phyloP scores from a whole-genome alignment of 2,888 invertebrate genomes.

The Acanthopleura granulata region DNA sequence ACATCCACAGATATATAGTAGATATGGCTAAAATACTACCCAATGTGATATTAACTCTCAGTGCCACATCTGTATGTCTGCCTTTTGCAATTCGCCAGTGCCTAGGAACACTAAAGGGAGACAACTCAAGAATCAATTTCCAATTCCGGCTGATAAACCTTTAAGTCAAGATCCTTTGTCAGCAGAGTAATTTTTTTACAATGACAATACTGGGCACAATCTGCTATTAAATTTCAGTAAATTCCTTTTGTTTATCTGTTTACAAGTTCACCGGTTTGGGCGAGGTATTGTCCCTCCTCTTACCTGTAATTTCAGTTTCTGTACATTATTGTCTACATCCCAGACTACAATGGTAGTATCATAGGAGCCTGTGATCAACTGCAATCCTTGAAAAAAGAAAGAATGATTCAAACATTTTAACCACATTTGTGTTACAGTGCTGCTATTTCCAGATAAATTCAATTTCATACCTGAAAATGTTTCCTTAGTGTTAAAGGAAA shows the following conservation, averaged over 20 bases:
- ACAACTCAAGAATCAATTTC: no score
- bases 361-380: conserved; percentile 66
- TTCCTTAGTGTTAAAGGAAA: no score
- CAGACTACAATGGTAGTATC: conserved; percentile 66
- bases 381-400: conserved; percentile 45
- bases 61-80: no score
- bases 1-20: no score
- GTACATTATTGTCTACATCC: conserved; percentile 64
- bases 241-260: not conserved
- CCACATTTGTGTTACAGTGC: not conserved
- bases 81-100: no score
- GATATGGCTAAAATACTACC: no score
- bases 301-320: conserved; percentile 68
- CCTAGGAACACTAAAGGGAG: no score
- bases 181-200: not conserved
- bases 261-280: not conserved
- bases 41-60: no score
- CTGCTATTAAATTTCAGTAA: not conserved
- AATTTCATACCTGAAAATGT: no score
- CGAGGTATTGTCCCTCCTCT: not conserved
- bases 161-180: no score
- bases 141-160: no score
- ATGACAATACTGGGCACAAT: not conserved
- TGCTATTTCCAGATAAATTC: no score
- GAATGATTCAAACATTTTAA: not conserved